Conservation (phyloP, 23 tunicate genomes). For the Aplidium turbinatum region DNA sequence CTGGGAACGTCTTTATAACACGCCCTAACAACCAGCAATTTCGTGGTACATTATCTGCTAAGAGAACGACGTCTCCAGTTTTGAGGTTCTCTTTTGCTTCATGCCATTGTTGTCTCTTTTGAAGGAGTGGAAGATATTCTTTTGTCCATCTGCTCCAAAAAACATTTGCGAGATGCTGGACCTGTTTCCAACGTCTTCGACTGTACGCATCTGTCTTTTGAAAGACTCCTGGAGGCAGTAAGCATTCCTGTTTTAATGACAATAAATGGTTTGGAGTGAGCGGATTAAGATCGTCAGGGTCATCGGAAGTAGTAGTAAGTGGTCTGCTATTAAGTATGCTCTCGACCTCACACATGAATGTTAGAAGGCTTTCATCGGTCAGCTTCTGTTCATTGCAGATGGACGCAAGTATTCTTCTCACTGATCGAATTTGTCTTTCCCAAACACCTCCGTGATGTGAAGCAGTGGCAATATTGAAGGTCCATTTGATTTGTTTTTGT, state of each 20-base stretch:
- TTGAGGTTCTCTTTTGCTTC: background rate
- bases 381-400: background rate
- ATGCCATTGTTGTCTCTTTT: conserved; percentile 18
- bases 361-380: conserved; percentile 18
- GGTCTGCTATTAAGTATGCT: conserved; percentile 41
- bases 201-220: conserved; percentile 31
- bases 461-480: conserved; percentile 12
- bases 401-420: conserved; percentile 7
- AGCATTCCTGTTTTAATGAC: conserved; percentile 4
- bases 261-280: conserved; percentile 42
- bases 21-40: conserved; percentile 5
- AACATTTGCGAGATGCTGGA: conserved; percentile 6
- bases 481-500: conserved; percentile 25
- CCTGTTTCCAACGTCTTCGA: conserved; percentile 28
- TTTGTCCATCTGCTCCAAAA: conserved; percentile 4
- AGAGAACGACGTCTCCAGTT: conserved; percentile 9
- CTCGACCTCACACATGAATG: conserved; percentile 36
- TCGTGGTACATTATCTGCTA: conserved; percentile 1
- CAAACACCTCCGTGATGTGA: conserved; percentile 33
- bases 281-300: conserved; percentile 24
- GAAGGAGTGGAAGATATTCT: background rate
- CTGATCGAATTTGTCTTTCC: conserved; percentile 28
- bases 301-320: conserved; percentile 31
- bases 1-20: background rate
- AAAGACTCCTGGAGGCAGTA: conserved; percentile 40